Evolutionary conservation across 2,888 invertebrate species (phyloP).

Genomic region (Diabrotica balteata): DNA sequence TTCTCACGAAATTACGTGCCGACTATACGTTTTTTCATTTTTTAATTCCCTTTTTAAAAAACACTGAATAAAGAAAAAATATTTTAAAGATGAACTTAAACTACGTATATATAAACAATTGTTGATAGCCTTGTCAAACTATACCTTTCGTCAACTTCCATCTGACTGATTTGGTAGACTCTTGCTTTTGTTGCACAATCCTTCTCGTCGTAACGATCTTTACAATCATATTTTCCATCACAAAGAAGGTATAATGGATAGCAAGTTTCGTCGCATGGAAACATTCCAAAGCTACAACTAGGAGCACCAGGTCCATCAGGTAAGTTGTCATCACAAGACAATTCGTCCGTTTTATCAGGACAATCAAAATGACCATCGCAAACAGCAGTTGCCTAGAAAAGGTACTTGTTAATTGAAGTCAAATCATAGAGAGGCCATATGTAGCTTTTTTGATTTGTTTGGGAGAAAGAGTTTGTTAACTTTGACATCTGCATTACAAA

Average conservation of each 20-base stretch:
- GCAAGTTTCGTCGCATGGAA: conserved; percentile 70
- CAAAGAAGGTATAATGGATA: conserved; percentile 69
- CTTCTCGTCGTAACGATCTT: conserved; percentile 77
- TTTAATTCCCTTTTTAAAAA: too few species aligned
- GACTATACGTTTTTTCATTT: too few species aligned
- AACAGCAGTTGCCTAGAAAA: conserved; percentile 51
- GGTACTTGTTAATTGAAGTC: not conserved
- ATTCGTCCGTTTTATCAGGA: conserved; percentile 66
- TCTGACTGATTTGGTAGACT: conserved; percentile 63
- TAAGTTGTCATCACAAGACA: conserved; percentile 51
- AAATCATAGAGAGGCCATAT: too few species aligned
- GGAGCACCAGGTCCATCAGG: conserved; percentile 58
- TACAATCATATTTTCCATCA: conserved; percentile 74
- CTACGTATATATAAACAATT: too few species aligned
- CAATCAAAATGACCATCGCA: conserved; percentile 67
- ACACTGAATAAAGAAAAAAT: too few species aligned
- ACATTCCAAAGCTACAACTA: conserved; percentile 63
- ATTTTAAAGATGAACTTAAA: too few species aligned
- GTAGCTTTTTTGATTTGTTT: too few species aligned
- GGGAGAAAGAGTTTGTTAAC: too few species aligned
- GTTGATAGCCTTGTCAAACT: too few species aligned
- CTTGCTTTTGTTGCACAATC: conserved; percentile 64
- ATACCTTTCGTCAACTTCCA: conserved; percentile 68
- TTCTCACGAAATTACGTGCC: too few species aligned
- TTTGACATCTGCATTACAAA: too few species aligned